A percentile compares a stretch with the other conserved stretches of the same genome.
Evolutionary conservation across 2,797 vertebrate genomes (phyloP).

Genomic region (Lutjanus campechanus): DNA sequence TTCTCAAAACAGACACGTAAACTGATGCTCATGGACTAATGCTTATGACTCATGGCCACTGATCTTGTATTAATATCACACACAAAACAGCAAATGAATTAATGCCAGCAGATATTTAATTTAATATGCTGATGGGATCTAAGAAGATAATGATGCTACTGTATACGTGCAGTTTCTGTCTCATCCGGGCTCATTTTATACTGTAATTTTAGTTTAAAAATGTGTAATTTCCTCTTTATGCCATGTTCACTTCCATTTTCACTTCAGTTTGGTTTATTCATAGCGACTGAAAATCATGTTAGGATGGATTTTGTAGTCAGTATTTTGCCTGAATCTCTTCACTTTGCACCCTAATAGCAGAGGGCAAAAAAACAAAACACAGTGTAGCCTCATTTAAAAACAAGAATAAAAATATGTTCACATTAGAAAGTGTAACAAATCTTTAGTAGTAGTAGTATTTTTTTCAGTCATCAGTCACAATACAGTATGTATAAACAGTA

Average conservation of each 20-base stretch:
- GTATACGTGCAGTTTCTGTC: not conserved
- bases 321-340: not conserved
- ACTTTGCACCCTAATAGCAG: not conserved
- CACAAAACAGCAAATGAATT: conserved; percentile 13
- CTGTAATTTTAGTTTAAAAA: not conserved
- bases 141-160: conserved; percentile 37
- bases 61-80: conserved; percentile 13
- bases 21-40: not conserved
- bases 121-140: conserved; percentile 18
- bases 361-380: not conserved
- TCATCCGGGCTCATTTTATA: not conserved
- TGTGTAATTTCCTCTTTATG: conserved; percentile 17
- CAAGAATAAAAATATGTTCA: too few species aligned
- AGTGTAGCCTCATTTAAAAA: not conserved
- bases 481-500: too few species aligned
- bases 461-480: too few species aligned
- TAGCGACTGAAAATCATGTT: not conserved
- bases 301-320: not conserved
- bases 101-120: conserved; percentile 23
- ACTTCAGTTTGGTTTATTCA: not conserved
- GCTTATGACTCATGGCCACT: not conserved
- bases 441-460: too few species aligned
- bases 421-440: too few species aligned
- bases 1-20: not conserved
- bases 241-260: conserved; percentile 15